These are phyloP conservation scores for Paramormyrops hopkinsi DNA, from an alignment of 2,797 vertebrate species.

Conservation along the genomic window DNA sequence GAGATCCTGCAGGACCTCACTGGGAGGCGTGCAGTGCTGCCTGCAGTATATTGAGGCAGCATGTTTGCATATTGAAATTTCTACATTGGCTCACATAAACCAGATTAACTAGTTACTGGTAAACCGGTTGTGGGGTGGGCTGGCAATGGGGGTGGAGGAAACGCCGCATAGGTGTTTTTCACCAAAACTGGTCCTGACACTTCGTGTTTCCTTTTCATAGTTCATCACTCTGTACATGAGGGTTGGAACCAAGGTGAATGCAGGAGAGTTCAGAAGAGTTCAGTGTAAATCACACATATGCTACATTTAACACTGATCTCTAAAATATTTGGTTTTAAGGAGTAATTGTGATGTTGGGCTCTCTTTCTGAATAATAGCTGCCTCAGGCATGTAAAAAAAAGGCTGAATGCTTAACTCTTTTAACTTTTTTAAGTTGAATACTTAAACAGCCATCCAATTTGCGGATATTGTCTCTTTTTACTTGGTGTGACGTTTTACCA, in stretches of 20 bases:
- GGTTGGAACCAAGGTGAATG: not conserved
- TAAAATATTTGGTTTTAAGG: not conserved
- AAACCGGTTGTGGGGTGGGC: not conserved
- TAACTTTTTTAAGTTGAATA: not conserved
- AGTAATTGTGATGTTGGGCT: not conserved
- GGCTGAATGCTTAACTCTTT: not conserved
- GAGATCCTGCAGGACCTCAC: not conserved
- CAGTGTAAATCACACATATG: not conserved
- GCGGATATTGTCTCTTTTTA: not conserved
- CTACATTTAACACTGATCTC: not conserved
- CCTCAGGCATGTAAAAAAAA: not conserved
- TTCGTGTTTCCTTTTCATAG: not conserved
- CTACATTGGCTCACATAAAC: not conserved
- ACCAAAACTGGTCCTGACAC: not conserved
- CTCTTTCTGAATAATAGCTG: not conserved
- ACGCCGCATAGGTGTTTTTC: not conserved
- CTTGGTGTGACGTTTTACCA: not conserved
- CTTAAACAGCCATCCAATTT: not conserved
- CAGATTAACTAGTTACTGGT: constrained; percentile 2
- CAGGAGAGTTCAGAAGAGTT: not conserved
- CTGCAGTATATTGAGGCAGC: not conserved
- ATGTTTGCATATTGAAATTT: not conserved
- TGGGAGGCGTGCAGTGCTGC: not conserved
- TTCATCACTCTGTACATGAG: not conserved
- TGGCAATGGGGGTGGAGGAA: not conserved